Percentiles rank a stretch among this genome's conserved stretches.
phyloP scores from a whole-genome alignment of 2,888 invertebrate species.

The Endotricha flammealis region DNA sequence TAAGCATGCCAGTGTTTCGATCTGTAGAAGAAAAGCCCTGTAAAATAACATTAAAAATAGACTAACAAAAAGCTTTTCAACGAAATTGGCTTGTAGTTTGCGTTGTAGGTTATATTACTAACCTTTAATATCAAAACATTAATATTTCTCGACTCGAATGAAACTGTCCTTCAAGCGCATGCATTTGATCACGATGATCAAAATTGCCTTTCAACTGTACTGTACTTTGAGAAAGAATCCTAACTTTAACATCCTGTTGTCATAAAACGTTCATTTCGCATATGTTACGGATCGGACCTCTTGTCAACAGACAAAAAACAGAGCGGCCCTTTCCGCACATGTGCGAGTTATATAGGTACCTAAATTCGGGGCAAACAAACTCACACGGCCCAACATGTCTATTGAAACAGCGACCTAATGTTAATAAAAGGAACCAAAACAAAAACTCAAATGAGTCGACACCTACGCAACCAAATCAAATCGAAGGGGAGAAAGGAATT shows the following conservation, averaged over 20 bases:
- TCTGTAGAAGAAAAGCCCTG: constrained; percentile 51
- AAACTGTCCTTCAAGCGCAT: too few species aligned
- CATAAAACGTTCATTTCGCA: constrained; percentile 51
- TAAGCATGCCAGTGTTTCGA: constrained; percentile 65
- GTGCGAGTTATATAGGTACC: constrained; percentile 31
- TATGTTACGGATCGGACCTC: constrained; percentile 60
- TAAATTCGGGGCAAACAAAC: constrained; percentile 48
- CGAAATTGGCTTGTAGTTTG: constrained; percentile 45
- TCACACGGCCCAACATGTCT: constrained; percentile 33
- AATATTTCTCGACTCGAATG: not conserved
- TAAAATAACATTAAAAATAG: constrained; percentile 42
- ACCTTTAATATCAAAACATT: constrained; percentile 39
- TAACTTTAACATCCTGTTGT: constrained; percentile 43
- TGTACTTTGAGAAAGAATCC: constrained; percentile 30
- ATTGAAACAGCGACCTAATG: constrained; percentile 22
- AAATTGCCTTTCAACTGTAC: too few species aligned
- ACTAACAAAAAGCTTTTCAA: constrained; percentile 62
- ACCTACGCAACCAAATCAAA: constrained; percentile 40
- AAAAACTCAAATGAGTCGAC: constrained; percentile 37
- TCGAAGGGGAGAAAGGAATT: constrained; percentile 47
- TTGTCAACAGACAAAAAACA: constrained; percentile 69
- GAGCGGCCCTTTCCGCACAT: constrained; percentile 46
- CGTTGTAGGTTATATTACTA: constrained; percentile 45
- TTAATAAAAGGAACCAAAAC: constrained; percentile 31
- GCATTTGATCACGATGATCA: too few species aligned